These are phyloP conservation scores for Bombyx mori DNA, from an alignment of 1,140 invertebrate genomes.

Conservation along the genomic window ASM3026992v2 NC_085130.1:13127501-13128000, in stretches of 20 bases:
- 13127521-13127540: slow-evolving; percentile 15
- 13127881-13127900: slow-evolving; percentile 15
- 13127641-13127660: no score
- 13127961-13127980: slow-evolving; percentile 22
- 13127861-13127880: slow-evolving; percentile 21
- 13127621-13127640: no score
- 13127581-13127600: no score
- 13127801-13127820: slow-evolving; percentile 3
- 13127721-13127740: no score
- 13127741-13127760: no score
- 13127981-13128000: no score
- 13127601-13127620: neutral
- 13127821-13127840: slow-evolving; percentile 7
- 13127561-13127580: no score
- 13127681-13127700: no score
- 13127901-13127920: no score
- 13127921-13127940: slow-evolving; percentile 9
- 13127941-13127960: slow-evolving; percentile 12
- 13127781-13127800: neutral
- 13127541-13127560: slow-evolving; percentile 12
- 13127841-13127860: slow-evolving; percentile 15
- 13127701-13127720: no score
- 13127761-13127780: no score
- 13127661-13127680: no score
- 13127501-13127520: slow-evolving; percentile 4